phyloP scores from a whole-genome alignment of 2,113 vertebrate genomes.

The Capreolus pygargus region DNA sequence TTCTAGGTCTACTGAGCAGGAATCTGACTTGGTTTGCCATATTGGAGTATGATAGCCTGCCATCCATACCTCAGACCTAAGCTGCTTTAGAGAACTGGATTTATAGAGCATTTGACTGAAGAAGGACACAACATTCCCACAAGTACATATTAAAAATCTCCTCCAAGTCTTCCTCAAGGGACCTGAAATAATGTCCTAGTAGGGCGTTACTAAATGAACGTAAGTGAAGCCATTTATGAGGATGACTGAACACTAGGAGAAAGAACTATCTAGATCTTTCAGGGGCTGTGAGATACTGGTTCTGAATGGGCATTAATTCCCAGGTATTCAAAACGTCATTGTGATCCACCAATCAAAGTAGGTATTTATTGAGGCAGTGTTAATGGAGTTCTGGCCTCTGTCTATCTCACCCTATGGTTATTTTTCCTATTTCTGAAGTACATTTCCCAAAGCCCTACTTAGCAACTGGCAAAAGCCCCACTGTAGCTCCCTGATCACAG shows the following conservation, averaged over 20 bases:
- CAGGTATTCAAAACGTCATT: not conserved
- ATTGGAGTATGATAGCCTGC: not conserved
- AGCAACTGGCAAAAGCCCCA: not conserved
- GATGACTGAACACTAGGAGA: not conserved
- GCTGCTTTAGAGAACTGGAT: not conserved
- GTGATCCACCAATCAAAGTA: not conserved
- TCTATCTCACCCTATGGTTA: not conserved
- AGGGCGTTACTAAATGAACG: not conserved
- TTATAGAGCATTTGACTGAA: not conserved
- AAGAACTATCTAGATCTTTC: not conserved
- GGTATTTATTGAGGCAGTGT: not conserved
- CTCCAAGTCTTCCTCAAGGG: not conserved
- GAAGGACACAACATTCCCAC: not conserved
- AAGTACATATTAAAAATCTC: not conserved
- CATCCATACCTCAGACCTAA: not conserved
- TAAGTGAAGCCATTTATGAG: not conserved
- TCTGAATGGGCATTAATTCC: not conserved
- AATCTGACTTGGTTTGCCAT: not conserved
- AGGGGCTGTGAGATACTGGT: not conserved
- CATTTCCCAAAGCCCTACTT: not conserved
- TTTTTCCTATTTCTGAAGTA: not conserved
- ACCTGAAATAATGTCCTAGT: not conserved
- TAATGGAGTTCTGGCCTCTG: not conserved
- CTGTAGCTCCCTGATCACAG: not conserved
- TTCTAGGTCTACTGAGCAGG: not conserved